These are phyloP conservation scores for Oreonectes daqikongensis DNA, from an alignment of 2,797 vertebrate genomes.

Conservation along the genomic window DNA sequence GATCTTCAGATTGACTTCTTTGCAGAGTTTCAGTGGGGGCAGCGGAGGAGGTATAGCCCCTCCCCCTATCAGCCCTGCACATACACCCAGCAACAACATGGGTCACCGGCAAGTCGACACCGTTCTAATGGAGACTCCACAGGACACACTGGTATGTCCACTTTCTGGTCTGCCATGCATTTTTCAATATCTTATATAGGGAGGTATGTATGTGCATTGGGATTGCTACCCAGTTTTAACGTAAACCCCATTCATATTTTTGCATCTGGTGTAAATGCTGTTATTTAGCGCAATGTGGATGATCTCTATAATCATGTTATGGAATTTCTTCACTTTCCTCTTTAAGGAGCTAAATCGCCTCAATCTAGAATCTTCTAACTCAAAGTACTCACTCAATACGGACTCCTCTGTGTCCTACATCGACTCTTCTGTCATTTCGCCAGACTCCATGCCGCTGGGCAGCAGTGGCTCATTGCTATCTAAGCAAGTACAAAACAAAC, in stretches of 20 bases:
- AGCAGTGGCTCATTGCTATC: constrained; percentile 86
- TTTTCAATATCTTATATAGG: neutral
- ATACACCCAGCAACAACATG: constrained; percentile 86
- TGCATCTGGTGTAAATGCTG: neutral
- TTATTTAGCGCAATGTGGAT: no score
- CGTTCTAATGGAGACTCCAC: constrained; percentile 94
- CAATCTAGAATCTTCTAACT: constrained; percentile 96
- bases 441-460: constrained; percentile 86
- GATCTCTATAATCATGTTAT: neutral
- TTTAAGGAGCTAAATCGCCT: constrained; percentile 92
- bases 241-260: no score
- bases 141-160: constrained; percentile 91
- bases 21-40: constrained; percentile 88
- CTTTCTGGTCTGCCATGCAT: neutral
- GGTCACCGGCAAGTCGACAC: constrained; percentile 87
- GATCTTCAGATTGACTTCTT: constrained; percentile 93
- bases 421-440: constrained; percentile 93
- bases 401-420: constrained; percentile 96
- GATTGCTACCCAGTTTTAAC: neutral
- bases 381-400: constrained; percentile 88
- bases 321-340: neutral
- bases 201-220: neutral
- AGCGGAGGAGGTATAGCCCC: constrained; percentile 68
- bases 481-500: constrained; percentile 94
- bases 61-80: constrained; percentile 86